phyloP scores from a whole-genome alignment of 2,797 vertebrate species.

The Sebastes taczanowskii region DNA sequence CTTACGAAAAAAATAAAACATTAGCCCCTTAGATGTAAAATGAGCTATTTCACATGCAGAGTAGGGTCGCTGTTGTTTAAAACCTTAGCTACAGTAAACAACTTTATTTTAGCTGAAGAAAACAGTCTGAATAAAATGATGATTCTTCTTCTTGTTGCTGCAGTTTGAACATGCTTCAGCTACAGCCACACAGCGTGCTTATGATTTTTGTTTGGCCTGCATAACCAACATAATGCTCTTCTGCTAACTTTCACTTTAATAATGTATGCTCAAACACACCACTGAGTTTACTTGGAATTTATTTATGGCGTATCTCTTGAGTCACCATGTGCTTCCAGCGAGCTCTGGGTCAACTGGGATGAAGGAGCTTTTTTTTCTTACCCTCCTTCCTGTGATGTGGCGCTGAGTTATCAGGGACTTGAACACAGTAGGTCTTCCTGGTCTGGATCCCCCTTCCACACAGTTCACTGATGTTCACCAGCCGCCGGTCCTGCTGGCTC shows the following conservation, averaged over 20 bases:
- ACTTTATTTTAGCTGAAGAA: not conserved
- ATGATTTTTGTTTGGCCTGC: not conserved
- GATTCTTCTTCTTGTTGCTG: not conserved
- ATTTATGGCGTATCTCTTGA: slow-evolving; percentile 25
- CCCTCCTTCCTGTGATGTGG: slow-evolving; percentile 86
- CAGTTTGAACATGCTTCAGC: not conserved
- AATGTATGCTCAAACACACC: slow-evolving; percentile 10
- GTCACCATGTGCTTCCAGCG: slow-evolving; percentile 16
- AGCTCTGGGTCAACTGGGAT: slow-evolving; percentile 12
- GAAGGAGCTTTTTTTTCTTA: slow-evolving; percentile 59
- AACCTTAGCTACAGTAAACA: not conserved
- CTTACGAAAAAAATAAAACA: not conserved
- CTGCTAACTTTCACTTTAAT: slow-evolving; percentile 13
- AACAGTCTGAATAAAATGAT: not conserved
- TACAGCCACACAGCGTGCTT: not conserved
- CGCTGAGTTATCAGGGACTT: slow-evolving; percentile 72
- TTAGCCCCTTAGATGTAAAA: not conserved
- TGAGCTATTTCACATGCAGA: not conserved
- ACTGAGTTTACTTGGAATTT: slow-evolving; percentile 19
- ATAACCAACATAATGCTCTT: slow-evolving; percentile 1
- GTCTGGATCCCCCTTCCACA: slow-evolving; percentile 94
- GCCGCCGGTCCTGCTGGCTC: slow-evolving; percentile 82
- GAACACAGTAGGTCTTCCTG: slow-evolving; percentile 91
- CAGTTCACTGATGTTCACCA: slow-evolving; percentile 70
- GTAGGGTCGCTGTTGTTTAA: not conserved